Evolutionary conservation across 2,888 invertebrate species (phyloP).

Genomic region (Brenthis daphne): DNA sequence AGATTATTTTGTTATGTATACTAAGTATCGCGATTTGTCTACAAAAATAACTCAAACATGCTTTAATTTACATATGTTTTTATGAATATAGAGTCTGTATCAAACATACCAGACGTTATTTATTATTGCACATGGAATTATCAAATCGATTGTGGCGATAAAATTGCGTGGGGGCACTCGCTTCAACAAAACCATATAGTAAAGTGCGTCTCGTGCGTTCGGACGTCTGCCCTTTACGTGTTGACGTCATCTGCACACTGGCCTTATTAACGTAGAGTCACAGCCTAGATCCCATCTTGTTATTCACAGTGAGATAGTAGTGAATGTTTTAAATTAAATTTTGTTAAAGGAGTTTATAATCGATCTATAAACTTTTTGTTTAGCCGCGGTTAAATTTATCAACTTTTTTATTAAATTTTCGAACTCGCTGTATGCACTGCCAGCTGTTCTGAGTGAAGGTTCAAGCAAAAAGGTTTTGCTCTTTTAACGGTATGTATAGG

Average conservation of each 20-base stretch:
- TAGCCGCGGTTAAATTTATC: neutral
- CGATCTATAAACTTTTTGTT: neutral
- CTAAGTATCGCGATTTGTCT: neutral
- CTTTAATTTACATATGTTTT: slow-evolving; percentile 4
- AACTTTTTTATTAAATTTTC: slow-evolving; percentile 16
- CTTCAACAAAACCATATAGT: slow-evolving; percentile 27
- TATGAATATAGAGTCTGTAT: neutral
- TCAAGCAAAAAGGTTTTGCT: slow-evolving; percentile 24
- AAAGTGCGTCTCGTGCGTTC: slow-evolving; percentile 29
- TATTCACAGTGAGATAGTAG: neutral
- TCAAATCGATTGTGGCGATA: slow-evolving; percentile 25
- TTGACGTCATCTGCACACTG: slow-evolving; percentile 30
- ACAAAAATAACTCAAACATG: slow-evolving; percentile 5
- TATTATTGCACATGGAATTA: slow-evolving; percentile 9
- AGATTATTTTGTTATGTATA: too few species aligned
- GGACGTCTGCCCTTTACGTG: slow-evolving; percentile 33
- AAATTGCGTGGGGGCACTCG: slow-evolving; percentile 23
- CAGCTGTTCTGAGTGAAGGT: slow-evolving; percentile 23
- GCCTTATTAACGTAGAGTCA: slow-evolving; percentile 11
- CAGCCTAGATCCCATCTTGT: neutral
- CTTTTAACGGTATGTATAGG: slow-evolving; percentile 30
- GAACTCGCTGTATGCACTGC: slow-evolving; percentile 21
- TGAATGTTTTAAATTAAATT: neutral
- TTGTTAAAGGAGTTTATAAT: neutral
- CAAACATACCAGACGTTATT: slow-evolving; percentile 9